These are phyloP conservation scores for Regulus satrapa DNA, from an alignment of 2,113 vertebrate species.

Conservation along the genomic window DNA sequence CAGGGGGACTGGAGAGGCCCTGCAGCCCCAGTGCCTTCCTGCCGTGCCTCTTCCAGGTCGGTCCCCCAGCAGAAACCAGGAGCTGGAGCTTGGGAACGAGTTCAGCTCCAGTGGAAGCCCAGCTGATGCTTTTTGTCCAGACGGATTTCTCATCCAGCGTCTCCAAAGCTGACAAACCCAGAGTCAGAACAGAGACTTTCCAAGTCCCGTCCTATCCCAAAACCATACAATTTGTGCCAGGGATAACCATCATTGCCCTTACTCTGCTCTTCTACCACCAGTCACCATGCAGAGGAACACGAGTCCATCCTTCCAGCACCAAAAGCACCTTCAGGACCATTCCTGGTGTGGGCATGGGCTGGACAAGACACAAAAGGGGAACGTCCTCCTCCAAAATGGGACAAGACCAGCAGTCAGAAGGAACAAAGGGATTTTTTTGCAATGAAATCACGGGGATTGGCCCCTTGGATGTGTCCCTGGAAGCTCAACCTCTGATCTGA, in stretches of 20 bases:
- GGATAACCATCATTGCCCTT: background rate
- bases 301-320: background rate
- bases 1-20: background rate
- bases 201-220: background rate
- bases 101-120: background rate
- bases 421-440: background rate
- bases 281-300: background rate
- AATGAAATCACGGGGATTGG: background rate
- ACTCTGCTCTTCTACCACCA: background rate
- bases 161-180: background rate
- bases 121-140: background rate
- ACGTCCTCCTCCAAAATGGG: background rate
- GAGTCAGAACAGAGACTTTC: background rate
- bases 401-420: background rate
- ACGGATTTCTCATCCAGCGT: background rate
- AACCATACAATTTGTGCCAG: background rate
- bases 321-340: background rate
- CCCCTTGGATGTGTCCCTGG: background rate
- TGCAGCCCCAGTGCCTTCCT: background rate
- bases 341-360: accelerated
- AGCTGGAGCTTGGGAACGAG: background rate
- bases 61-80: background rate
- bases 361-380: background rate
- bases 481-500: background rate
- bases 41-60: background rate